Evolutionary conservation across 2,797 vertebrate species (phyloP).

Genomic region (Rhyacichthys aspro): DNA sequence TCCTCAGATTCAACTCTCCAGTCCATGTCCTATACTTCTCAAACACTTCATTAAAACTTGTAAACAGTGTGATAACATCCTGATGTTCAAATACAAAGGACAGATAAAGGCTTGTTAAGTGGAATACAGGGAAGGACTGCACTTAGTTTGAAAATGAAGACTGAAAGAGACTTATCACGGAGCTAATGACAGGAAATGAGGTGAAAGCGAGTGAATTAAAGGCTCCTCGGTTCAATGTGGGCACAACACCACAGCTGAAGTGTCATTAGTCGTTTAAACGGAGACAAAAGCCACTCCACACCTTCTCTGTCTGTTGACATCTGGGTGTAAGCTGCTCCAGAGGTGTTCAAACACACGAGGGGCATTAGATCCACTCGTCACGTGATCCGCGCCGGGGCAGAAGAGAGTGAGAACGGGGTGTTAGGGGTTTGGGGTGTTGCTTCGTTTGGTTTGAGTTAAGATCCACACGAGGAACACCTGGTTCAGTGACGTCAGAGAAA

Average conservation of each 20-base stretch:
- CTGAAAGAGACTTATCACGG: no score
- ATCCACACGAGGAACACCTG: no score
- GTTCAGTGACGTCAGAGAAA: no score
- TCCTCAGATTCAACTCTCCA: no score
- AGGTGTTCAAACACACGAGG: slow-evolving; percentile 44
- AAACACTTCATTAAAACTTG: no score
- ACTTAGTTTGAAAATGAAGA: no score
- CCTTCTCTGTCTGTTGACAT: slow-evolving; percentile 48
- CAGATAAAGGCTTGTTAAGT: not conserved
- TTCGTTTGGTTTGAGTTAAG: no score
- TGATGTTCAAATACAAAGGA: not conserved
- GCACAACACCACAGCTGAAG: not conserved
- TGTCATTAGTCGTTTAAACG: slow-evolving; percentile 59
- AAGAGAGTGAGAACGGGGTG: slow-evolving; percentile 4
- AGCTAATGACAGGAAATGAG: not conserved
- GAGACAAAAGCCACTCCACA: slow-evolving; percentile 36
- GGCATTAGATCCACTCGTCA: slow-evolving; percentile 19
- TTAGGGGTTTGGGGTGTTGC: not conserved
- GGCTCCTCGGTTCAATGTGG: slow-evolving; percentile 39
- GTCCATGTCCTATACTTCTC: no score
- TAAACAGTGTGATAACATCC: not conserved
- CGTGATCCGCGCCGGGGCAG: slow-evolving; percentile 1
- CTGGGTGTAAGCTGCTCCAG: slow-evolving; percentile 35
- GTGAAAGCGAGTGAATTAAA: not conserved
- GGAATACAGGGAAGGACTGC: not conserved